Percentiles rank a stretch among this genome's conserved stretches.
Conservation (phyloP, 2,888 invertebrate genomes). For the Parnassius glacialis region DNA sequence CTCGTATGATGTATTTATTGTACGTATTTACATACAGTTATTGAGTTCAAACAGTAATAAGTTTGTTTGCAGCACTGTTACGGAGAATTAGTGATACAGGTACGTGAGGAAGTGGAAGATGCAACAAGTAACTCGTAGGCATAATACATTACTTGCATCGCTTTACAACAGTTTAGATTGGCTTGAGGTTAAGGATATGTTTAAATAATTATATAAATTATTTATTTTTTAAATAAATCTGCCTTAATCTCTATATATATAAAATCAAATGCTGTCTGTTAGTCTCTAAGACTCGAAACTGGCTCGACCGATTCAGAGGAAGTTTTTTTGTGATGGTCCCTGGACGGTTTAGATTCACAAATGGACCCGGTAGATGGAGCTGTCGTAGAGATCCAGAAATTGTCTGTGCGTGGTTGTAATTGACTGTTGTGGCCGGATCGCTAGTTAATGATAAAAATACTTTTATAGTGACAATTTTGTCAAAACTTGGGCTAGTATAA, state of each 20-base stretch:
- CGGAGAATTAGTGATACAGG: conserved; percentile 22
- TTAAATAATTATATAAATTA: not conserved
- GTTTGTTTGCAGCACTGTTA: conserved; percentile 25
- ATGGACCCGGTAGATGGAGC: too few relatives aligned
- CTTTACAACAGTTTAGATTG: conserved; percentile 22
- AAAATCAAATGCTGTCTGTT: too few relatives aligned
- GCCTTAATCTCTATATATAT: too few relatives aligned
- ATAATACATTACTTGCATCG: conserved; percentile 16
- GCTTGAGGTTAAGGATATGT: conserved; percentile 7
- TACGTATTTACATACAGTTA: conserved; percentile 24
- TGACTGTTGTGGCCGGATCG: too few relatives aligned
- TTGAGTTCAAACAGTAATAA: conserved; percentile 26
- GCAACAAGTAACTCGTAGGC: conserved; percentile 24
- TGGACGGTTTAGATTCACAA: too few relatives aligned
- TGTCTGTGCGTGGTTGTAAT: too few relatives aligned
- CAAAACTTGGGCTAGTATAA: too few relatives aligned
- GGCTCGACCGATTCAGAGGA: too few relatives aligned
- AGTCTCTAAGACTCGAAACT: too few relatives aligned
- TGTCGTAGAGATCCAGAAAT: too few relatives aligned
- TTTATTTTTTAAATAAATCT: not conserved
- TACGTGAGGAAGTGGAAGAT: conserved; percentile 25
- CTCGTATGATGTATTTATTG: conserved; percentile 16
- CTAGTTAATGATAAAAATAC: not conserved
- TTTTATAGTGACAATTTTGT: too few relatives aligned
- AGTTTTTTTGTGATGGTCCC: too few relatives aligned